These are phyloP conservation scores for Bothrops jararaca DNA, from an alignment of 2,113 vertebrate genomes.

Conservation along the genomic window DNA sequence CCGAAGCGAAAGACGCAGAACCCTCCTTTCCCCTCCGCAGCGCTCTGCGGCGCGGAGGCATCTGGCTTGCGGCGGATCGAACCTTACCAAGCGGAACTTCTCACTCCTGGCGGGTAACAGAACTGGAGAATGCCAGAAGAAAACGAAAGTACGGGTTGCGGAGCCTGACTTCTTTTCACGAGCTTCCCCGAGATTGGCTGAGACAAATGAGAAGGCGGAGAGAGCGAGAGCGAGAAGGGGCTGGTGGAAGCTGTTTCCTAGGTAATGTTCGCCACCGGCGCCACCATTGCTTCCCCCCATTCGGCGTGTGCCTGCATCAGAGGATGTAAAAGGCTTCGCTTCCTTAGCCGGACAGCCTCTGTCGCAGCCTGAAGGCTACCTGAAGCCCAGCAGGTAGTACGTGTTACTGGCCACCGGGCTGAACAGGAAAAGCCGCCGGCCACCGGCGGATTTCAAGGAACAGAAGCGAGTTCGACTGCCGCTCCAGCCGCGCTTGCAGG, in stretches of 20 bases:
- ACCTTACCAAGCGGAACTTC: not conserved
- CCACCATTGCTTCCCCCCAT: not conserved
- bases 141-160: not conserved
- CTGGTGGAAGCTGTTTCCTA: slow-evolving; percentile 41
- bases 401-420: not conserved
- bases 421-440: not conserved
- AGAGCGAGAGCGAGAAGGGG: not conserved
- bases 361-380: not conserved
- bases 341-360: not conserved
- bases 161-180: not conserved
- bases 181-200: not conserved
- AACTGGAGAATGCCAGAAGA: not conserved
- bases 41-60: not conserved
- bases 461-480: not conserved
- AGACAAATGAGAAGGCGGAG: not conserved
- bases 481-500: slow-evolving; percentile 42
- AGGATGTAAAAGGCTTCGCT: not conserved
- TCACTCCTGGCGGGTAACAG: not conserved
- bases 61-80: not conserved
- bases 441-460: slow-evolving; percentile 31
- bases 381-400: not conserved
- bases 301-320: not conserved
- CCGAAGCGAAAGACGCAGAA: not conserved
- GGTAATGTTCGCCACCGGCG: slow-evolving; percentile 33
- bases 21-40: not conserved